A percentile compares a stretch with the other conserved stretches of the same genome.
These are phyloP conservation scores for Amphiduros pacificus DNA, from an alignment of 2,888 invertebrate genomes.

Conservation along the genomic window DNA sequence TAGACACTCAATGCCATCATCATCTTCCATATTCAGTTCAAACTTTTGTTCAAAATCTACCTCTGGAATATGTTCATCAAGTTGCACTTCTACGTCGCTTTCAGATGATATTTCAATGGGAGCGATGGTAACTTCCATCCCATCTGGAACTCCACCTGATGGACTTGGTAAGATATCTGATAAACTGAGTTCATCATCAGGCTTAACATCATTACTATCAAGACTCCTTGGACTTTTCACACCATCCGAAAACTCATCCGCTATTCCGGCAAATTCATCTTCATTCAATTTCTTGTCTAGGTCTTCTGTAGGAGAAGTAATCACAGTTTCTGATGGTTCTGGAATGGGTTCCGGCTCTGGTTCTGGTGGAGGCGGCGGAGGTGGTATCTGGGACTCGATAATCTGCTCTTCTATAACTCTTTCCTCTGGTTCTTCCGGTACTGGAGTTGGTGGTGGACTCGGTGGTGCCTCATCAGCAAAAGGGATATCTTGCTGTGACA, in stretches of 20 bases:
- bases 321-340: neutral
- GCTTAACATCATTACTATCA: too few species aligned
- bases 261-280: too few species aligned
- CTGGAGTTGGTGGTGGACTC: too few species aligned
- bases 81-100: conserved; percentile 5
- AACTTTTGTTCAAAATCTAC: too few species aligned
- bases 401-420: neutral
- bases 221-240: neutral
- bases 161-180: neutral
- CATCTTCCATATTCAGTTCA: too few species aligned
- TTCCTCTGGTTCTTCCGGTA: neutral
- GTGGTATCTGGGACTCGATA: neutral
- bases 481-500: conserved; percentile 12
- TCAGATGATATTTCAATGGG: neutral
- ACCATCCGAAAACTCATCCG: neutral
- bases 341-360: neutral
- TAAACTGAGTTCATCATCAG: neutral
- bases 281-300: neutral
- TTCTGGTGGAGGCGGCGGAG: conserved; percentile 1
- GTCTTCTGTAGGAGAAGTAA: neutral
- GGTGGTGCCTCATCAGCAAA: conserved; percentile 6
- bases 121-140: neutral
- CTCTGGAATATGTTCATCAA: too few species aligned
- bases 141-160: conserved; percentile 7
- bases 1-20: too few species aligned